Conservation (phyloP, 2,888 invertebrate genomes). For the Torymus auratus region DNA sequence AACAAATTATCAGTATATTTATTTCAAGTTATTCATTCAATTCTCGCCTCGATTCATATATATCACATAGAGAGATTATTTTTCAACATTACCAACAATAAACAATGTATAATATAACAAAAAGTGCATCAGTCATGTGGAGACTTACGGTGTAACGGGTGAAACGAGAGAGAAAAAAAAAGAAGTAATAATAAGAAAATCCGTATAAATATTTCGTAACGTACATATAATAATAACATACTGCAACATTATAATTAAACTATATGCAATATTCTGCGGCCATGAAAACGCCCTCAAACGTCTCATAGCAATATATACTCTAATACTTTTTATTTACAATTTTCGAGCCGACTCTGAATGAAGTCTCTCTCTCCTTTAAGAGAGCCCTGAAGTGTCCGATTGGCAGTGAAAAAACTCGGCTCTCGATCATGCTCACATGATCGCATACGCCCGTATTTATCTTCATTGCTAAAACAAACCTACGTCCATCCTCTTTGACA, state of each 20-base stretch:
- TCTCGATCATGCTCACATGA: no score
- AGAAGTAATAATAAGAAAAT: slow-evolving; percentile 44
- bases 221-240: slow-evolving; percentile 21
- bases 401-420: background rate
- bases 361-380: slow-evolving; percentile 21
- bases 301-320: slow-evolving; percentile 22
- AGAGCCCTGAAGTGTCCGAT: slow-evolving; percentile 41
- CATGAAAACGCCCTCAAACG: slow-evolving; percentile 24
- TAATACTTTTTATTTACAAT: slow-evolving; percentile 57
- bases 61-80: slow-evolving; percentile 33
- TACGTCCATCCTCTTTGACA: no score
- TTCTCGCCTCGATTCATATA: slow-evolving; percentile 17
- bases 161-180: slow-evolving; percentile 18
- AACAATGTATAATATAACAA: slow-evolving; percentile 54
- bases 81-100: slow-evolving; percentile 53
- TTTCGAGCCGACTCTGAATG: slow-evolving; percentile 19
- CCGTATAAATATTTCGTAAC: slow-evolving; percentile 50
- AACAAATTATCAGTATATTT: slow-evolving; percentile 21
- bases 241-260: slow-evolving; percentile 21
- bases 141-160: slow-evolving; percentile 42
- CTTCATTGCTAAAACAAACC: no score
- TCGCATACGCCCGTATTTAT: no score
- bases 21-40: background rate
- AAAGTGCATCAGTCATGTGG: slow-evolving; percentile 43
- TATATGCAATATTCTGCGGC: slow-evolving; percentile 25